Conservation (phyloP, 1,140 invertebrate genomes). For the Tribolium madens region DNA sequence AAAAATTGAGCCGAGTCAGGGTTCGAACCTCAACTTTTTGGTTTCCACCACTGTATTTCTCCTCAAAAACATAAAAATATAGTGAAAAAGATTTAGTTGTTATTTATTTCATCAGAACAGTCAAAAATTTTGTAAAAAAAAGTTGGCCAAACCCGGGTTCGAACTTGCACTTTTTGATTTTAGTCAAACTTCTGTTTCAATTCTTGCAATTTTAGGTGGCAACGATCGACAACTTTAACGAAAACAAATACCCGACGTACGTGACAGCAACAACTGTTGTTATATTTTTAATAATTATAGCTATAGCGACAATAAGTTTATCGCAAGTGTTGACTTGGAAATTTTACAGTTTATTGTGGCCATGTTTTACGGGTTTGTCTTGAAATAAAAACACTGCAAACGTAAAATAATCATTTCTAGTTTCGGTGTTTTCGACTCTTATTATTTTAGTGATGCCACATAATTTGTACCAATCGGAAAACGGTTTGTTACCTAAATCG, state of each 20-base stretch:
- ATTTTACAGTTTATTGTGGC: constrained; percentile 17
- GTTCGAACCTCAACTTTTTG: too few relatives aligned
- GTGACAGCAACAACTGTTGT: constrained; percentile 40
- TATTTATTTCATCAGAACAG: too few relatives aligned
- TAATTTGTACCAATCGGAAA: not conserved
- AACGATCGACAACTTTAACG: constrained; percentile 54
- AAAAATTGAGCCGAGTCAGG: too few relatives aligned
- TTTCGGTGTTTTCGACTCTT: constrained; percentile 17
- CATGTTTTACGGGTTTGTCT: constrained; percentile 22
- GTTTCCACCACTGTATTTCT: too few relatives aligned
- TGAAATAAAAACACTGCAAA: not conserved
- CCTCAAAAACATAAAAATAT: too few relatives aligned
- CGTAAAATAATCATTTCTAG: not conserved
- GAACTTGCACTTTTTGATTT: too few relatives aligned
- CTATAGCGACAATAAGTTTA: constrained; percentile 39
- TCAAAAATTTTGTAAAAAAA: too few relatives aligned
- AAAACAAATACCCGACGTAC: constrained; percentile 48
- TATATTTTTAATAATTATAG: constrained; percentile 31
- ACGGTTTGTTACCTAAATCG: constrained; percentile 31
- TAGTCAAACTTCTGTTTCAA: not conserved
- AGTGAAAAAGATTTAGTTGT: too few relatives aligned
- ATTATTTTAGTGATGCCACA: constrained; percentile 37
- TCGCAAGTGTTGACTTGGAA: constrained; percentile 21
- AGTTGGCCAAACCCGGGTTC: too few relatives aligned
- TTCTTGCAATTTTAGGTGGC: constrained; percentile 50